These are phyloP conservation scores for Pharmacophagus antenor DNA, from an alignment of 2,888 invertebrate species.

Conservation along the genomic window DNA sequence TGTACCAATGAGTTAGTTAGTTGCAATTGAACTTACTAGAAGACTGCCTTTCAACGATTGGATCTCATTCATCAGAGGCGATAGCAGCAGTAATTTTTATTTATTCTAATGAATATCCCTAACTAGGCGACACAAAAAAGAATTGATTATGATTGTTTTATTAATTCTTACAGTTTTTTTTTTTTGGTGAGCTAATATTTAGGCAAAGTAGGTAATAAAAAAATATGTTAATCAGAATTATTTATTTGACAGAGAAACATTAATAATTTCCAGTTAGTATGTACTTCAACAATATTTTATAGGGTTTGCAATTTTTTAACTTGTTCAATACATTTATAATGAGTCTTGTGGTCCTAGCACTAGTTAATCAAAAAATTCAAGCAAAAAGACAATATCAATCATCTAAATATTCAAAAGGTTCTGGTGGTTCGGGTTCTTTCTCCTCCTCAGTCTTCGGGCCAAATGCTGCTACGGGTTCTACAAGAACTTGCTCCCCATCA, in stretches of 20 bases:
- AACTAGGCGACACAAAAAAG: too few species aligned
- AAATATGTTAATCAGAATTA: constrained; percentile 23
- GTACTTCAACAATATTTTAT: constrained; percentile 50
- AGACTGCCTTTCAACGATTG: too few species aligned
- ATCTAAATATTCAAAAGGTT: constrained; percentile 97
- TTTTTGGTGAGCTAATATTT: too few species aligned
- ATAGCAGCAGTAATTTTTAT: too few species aligned
- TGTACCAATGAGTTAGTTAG: too few species aligned
- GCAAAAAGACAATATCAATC: constrained; percentile 74
- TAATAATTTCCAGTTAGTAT: constrained; percentile 55
- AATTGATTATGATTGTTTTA: too few species aligned
- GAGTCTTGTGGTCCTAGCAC: constrained; percentile 49
- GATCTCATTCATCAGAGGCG: too few species aligned
- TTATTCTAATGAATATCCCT: too few species aligned
- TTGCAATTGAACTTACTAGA: too few species aligned
- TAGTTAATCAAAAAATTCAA: constrained; percentile 34
- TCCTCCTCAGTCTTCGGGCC: constrained; percentile 96
- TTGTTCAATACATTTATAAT: constrained; percentile 56
- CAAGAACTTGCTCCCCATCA: constrained; percentile 90
- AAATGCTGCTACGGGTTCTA: constrained; percentile 95
- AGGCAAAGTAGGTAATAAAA: background rate
- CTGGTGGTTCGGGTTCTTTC: constrained; percentile 97
- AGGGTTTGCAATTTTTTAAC: constrained; percentile 43
- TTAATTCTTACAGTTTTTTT: too few species aligned
- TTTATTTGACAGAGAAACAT: constrained; percentile 47